Conservation (phyloP, 1,140 invertebrate genomes). For the Bathynomus jamesi region DNA sequence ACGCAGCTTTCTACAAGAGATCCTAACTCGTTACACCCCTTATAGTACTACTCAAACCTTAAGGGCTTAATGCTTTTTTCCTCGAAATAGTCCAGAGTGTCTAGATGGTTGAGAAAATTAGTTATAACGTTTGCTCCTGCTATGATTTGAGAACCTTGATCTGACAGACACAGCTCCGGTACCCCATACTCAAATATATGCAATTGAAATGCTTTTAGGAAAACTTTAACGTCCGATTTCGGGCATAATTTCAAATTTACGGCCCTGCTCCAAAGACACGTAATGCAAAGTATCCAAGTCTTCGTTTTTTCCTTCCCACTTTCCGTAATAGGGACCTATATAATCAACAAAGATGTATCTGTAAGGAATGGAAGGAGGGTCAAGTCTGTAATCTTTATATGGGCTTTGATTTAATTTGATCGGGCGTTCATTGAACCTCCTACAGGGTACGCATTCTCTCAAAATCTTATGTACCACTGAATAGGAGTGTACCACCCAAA, state of each 20-base stretch:
- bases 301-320: neutral
- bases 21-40: constrained; percentile 1
- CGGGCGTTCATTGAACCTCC: neutral
- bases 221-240: neutral
- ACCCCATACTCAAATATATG: neutral
- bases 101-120: neutral
- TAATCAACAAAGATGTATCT: neutral
- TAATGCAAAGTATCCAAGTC: neutral
- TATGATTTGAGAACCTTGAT: neutral
- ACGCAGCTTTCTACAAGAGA: constrained; percentile 2
- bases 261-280: constrained; percentile 9
- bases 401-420: constrained; percentile 7
- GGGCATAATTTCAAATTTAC: constrained; percentile 4
- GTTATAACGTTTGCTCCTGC: neutral
- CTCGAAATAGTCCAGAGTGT: neutral
- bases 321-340: neutral
- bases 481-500: neutral
- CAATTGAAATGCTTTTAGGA: neutral
- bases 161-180: neutral
- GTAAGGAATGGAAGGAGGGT: neutral
- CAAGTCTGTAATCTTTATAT: neutral
- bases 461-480: neutral
- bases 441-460: neutral
- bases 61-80: neutral
- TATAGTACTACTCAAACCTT: neutral